Evolutionary conservation across 2,888 invertebrate species (phyloP).

Genomic region (Gastrophysa polygoni): DNA sequence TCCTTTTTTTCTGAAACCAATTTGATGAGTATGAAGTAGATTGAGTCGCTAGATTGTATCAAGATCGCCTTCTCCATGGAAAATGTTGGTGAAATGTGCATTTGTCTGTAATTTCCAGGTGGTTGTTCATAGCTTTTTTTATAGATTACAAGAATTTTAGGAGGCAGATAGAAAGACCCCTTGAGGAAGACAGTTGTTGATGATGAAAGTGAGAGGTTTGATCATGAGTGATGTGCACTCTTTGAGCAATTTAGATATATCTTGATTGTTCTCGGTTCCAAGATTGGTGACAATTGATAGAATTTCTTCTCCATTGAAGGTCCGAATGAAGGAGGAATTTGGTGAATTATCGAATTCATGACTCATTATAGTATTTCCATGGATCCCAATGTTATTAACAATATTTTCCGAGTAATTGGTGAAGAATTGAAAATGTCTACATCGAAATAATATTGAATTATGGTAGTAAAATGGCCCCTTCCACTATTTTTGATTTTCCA

Average conservation of each 20-base stretch:
- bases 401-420: not conserved
- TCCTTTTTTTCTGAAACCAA: not conserved
- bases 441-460: not conserved
- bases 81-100: not conserved
- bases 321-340: not conserved
- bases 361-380: not conserved
- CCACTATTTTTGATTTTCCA: not conserved
- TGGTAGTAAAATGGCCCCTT: not conserved
- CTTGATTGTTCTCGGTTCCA: not conserved
- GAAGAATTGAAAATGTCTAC: constrained; percentile 2
- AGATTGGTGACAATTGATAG: not conserved
- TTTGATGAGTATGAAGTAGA: not conserved
- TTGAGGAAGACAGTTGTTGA: not conserved
- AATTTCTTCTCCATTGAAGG: constrained; percentile 4
- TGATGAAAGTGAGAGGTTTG: not conserved
- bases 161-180: not conserved
- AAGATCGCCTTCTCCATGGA: constrained; percentile 1
- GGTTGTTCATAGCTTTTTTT: not conserved
- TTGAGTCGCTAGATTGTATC: not conserved
- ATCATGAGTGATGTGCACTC: not conserved
- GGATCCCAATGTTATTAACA: not conserved
- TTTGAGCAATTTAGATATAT: not conserved
- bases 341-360: not conserved
- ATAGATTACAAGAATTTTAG: not conserved
- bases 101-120: constrained; percentile 4